A percentile compares a stretch with the other conserved stretches of the same genome.
Evolutionary conservation across 2,888 invertebrate species (phyloP).

Genomic region (Phaedon cochleariae): DNA sequence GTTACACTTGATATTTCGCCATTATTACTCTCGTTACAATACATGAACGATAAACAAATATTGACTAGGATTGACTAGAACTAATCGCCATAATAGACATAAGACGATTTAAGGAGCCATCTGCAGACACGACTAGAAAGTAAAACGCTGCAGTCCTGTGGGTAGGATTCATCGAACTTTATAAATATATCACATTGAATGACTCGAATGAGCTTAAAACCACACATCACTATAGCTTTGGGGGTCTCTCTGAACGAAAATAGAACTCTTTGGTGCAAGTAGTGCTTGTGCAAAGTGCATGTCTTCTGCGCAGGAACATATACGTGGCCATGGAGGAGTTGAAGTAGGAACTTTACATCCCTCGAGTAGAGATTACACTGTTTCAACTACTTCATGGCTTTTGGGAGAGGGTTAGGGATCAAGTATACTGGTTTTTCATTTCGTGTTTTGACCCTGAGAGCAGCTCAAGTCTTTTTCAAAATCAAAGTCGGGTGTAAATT

Average conservation of each 20-base stretch:
- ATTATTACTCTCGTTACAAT: slow-evolving; percentile 54
- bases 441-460: slow-evolving; percentile 56
- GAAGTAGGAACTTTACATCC: no score
- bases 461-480: slow-evolving; percentile 43
- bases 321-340: slow-evolving; percentile 13
- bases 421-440: slow-evolving; percentile 44
- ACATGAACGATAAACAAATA: slow-evolving; percentile 26
- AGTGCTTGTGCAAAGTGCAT: slow-evolving; percentile 42
- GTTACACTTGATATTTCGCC: slow-evolving; percentile 54
- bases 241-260: slow-evolving; percentile 12
- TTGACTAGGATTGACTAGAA: slow-evolving; percentile 42
- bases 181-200: slow-evolving; percentile 55
- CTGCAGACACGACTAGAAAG: slow-evolving; percentile 45
- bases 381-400: slow-evolving; percentile 22
- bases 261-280: slow-evolving; percentile 40
- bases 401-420: slow-evolving; percentile 31
- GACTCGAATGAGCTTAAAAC: slow-evolving; percentile 46
- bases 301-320: slow-evolving; percentile 36
- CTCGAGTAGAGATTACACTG: no score
- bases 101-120: slow-evolving; percentile 52
- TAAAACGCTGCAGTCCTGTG: slow-evolving; percentile 51
- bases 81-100: slow-evolving; percentile 17
- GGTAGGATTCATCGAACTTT: slow-evolving; percentile 49
- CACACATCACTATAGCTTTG: slow-evolving; percentile 43
- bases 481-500: slow-evolving; percentile 38